A percentile compares a stretch with the other conserved stretches of the same genome.
These are phyloP conservation scores for Typhlichthys eigenmanni DNA, from an alignment of 2,797 vertebrate species.

Conservation along the genomic window DNA sequence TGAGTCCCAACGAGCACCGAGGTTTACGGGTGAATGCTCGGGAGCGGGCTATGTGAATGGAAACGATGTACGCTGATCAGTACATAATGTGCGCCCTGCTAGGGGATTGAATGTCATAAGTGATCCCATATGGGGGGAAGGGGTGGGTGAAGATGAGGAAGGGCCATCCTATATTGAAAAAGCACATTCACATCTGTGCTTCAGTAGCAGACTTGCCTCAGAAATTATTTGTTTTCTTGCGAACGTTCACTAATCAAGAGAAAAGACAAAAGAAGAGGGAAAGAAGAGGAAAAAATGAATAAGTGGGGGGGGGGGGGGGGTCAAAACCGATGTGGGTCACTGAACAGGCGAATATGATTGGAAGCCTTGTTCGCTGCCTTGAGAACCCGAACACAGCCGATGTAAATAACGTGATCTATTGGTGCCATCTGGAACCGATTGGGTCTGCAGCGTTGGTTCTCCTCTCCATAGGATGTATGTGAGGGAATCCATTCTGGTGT, in stretches of 20 bases:
- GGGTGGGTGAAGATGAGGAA: slow-evolving; percentile 7
- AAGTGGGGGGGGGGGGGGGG: background rate
- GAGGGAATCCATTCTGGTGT: slow-evolving; percentile 81
- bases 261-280: slow-evolving; percentile 20
- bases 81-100: slow-evolving; percentile 56
- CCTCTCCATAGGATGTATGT: slow-evolving; percentile 33
- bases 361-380: slow-evolving; percentile 72
- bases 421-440: slow-evolving; percentile 95
- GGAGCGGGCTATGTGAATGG: slow-evolving; percentile 61
- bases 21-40: slow-evolving; percentile 66
- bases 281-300: too few species aligned
- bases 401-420: slow-evolving; percentile 88
- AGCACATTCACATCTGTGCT: slow-evolving; percentile 67
- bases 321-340: slow-evolving; percentile 42
- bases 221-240: too few species aligned
- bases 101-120: slow-evolving; percentile 66
- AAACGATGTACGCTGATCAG: slow-evolving; percentile 74
- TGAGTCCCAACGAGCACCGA: slow-evolving; percentile 61
- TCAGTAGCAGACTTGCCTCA: slow-evolving; percentile 48
- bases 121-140: slow-evolving; percentile 43
- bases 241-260: slow-evolving; percentile 15
- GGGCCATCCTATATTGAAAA: background rate
- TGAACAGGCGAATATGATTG: slow-evolving; percentile 59
- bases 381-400: slow-evolving; percentile 85
- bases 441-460: slow-evolving; percentile 65